These are phyloP conservation scores for Orthosia gracilis DNA, from an alignment of 2,888 invertebrate genomes.

Conservation along the genomic window DNA sequence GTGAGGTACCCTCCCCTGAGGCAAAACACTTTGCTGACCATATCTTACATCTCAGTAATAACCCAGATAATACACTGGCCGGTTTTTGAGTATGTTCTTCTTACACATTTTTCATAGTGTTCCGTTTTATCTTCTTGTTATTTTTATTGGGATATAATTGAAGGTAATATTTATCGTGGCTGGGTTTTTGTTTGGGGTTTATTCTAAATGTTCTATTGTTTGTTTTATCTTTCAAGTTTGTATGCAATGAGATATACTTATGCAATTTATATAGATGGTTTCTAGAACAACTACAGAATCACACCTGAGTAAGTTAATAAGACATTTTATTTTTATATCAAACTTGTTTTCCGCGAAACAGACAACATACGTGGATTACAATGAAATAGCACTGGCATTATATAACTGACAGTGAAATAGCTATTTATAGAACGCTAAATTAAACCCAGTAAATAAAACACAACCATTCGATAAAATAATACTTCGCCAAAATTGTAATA, in stretches of 20 bases:
- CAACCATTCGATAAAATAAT: background rate
- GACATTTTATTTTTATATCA: background rate
- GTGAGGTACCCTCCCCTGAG: constrained; percentile 80
- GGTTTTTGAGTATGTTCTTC: constrained; percentile 73
- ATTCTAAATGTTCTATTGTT: background rate
- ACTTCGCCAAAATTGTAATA: constrained; percentile 16
- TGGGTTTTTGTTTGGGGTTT: constrained; percentile 19
- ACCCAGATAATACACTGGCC: constrained; percentile 77
- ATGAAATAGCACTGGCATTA: background rate
- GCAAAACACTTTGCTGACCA: constrained; percentile 84
- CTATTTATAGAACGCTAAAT: background rate
- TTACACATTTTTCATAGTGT: constrained; percentile 67
- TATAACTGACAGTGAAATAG: background rate
- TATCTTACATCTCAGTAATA: constrained; percentile 82
- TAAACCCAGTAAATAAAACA: background rate
- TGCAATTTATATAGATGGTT: no score
- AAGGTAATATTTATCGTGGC: constrained; percentile 31
- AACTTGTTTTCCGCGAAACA: background rate
- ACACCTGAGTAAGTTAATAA: no score
- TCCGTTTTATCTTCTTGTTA: constrained; percentile 53
- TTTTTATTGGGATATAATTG: constrained; percentile 60
- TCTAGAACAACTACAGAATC: no score
- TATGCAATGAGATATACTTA: background rate
- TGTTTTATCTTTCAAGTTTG: background rate
- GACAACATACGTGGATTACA: background rate